Evolutionary conservation across 2,888 invertebrate genomes (phyloP), one percentile per base, ranked within the genome.

Genomic region (Cynaeus angustus): DNA sequence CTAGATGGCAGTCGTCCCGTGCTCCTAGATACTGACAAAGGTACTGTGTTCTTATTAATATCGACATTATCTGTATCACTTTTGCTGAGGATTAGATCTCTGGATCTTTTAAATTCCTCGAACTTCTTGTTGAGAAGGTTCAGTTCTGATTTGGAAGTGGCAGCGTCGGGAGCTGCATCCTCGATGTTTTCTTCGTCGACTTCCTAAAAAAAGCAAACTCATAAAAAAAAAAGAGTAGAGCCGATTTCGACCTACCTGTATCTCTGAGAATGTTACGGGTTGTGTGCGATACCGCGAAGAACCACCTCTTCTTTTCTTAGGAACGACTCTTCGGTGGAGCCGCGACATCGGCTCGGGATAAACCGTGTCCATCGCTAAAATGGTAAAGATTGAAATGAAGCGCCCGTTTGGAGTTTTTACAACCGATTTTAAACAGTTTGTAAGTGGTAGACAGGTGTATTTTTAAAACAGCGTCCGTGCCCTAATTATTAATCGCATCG

Each of bases 191-290:
- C 91, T 80, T 91, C 92, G 77, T 91, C 91, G 12, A 92, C 91
- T 85, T 92, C 92, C 89, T 91, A 85, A 28, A 83, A 84, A 12
- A 28, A n/a, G n/a, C n/a, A n/a, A n/a, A n/a, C n/a, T n/a, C n/a
- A n/a, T n/a, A n/a, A n/a, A 37, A 37, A 8, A 9, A 21, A 43
- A 10, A 10, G n/a, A 41, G 7, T 5, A 2, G 10, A 5, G 41
- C n/a, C n/a, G n/a, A n/a, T n/a, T n/a, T n/a, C n/a, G n/a, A n/a
- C n/a, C n/a, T 79, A 90, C 91, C 87, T 91, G 89, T 75, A 93
- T 93, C 86, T 93, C 93, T 41, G 92, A 90, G 83, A 93, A 93
- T 46, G 93, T 93, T 74, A 93, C 90, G 0, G 92, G 92, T 82
- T 90, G 90, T 33, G 92, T 92, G 76, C 90, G 88, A 80, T 89